Evolutionary conservation across 2,888 invertebrate genomes (phyloP).

Genomic region (Eurois occulta): DNA sequence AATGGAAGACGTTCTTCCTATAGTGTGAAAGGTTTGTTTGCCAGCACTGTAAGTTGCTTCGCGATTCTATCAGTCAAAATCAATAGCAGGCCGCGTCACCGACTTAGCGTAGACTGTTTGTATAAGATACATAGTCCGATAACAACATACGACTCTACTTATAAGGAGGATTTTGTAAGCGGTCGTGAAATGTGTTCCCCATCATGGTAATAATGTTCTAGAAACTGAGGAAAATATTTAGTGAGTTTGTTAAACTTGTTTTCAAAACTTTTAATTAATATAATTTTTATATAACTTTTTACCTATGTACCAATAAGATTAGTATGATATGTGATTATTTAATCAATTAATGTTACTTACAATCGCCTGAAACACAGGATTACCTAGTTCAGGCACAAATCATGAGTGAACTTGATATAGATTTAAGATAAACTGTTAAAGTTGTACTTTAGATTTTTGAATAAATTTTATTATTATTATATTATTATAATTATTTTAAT

Average conservation of each 20-base stretch:
- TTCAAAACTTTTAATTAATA: not conserved
- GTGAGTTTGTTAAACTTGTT: not conserved
- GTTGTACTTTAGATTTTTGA: too few relatives aligned
- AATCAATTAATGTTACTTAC: too few relatives aligned
- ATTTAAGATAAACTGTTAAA: too few relatives aligned
- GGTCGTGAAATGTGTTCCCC: slow-evolving; percentile 40
- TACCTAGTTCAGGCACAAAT: too few relatives aligned
- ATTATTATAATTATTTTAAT: too few relatives aligned
- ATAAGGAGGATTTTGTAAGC: slow-evolving; percentile 63
- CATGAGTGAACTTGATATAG: too few relatives aligned
- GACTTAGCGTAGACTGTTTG: slow-evolving; percentile 77
- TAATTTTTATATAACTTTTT: too few relatives aligned
- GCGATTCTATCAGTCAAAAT: slow-evolving; percentile 83
- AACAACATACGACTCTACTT: slow-evolving; percentile 69
- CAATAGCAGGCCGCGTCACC: slow-evolving; percentile 76
- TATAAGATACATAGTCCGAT: slow-evolving; percentile 79
- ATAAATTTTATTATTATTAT: too few relatives aligned
- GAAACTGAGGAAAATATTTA: slow-evolving; percentile 19
- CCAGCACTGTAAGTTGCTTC: slow-evolving; percentile 60
- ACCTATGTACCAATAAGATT: too few relatives aligned
- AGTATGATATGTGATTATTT: too few relatives aligned
- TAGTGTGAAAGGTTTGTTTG: slow-evolving; percentile 61
- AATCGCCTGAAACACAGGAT: too few relatives aligned
- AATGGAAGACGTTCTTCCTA: slow-evolving; percentile 39
- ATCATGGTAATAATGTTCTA: slow-evolving; percentile 16